Conservation (phyloP, 2,888 invertebrate genomes). For the Diarsia rubi region DNA sequence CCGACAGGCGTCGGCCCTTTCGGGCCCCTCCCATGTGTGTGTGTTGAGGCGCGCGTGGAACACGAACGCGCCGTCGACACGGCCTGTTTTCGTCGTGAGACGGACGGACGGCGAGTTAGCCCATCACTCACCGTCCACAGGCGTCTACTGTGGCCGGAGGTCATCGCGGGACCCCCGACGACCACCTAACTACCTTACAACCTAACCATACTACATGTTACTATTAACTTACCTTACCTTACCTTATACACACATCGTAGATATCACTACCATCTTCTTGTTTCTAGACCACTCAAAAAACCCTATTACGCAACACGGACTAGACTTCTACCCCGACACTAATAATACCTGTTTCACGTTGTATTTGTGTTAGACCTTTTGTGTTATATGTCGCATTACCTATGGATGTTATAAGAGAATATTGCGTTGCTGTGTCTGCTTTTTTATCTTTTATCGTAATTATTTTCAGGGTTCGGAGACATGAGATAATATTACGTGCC, state of each 20-base stretch:
- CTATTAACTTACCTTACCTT: no score
- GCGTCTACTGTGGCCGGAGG: no score
- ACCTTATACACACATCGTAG: not conserved
- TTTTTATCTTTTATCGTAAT: not conserved
- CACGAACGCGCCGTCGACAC: no score
- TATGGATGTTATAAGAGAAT: not conserved
- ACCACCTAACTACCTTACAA: no score
- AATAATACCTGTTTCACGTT: conserved; percentile 35
- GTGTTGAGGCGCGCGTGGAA: no score
- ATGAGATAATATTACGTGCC: not conserved
- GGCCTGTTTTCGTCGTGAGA: no score
- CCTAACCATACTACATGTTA: no score
- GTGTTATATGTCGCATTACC: conserved; percentile 23
- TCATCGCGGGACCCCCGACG: no score
- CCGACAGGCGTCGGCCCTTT: no score
- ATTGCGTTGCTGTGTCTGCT: not conserved
- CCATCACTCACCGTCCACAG: no score
- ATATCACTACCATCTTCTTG: not conserved
- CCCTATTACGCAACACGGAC: conserved; percentile 35
- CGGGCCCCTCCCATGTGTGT: no score
- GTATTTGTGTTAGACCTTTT: conserved; percentile 29
- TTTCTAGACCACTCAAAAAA: conserved; percentile 26
- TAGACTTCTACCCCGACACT: conserved; percentile 10
- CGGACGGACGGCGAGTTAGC: no score
- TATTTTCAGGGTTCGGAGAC: not conserved